A percentile compares a stretch with the other conserved stretches of the same genome.
phyloP scores from a whole-genome alignment of 2,888 invertebrate genomes.

The Nemoura dubitans region DNA sequence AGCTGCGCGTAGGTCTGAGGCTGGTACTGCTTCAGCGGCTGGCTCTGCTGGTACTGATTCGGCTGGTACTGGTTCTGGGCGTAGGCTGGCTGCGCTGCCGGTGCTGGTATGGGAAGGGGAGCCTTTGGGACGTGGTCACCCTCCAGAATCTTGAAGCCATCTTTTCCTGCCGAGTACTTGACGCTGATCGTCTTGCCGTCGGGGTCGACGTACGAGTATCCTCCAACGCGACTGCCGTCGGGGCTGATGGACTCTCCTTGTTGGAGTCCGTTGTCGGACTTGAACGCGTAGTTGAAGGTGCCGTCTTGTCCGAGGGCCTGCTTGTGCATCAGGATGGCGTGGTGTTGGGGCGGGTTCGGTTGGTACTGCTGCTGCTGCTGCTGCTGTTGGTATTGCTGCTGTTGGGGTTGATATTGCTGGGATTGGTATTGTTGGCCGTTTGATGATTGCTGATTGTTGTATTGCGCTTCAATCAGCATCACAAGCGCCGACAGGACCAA shows the following conservation, averaged over 20 bases:
- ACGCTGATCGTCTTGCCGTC: conserved; percentile 72
- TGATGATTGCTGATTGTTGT: conserved; percentile 23
- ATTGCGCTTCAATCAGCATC: not conserved
- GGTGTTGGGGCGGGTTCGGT: conserved; percentile 56
- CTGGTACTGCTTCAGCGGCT: conserved; percentile 40
- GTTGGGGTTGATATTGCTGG: not conserved
- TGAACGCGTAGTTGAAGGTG: conserved; percentile 73
- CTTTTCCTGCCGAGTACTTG: conserved; percentile 64
- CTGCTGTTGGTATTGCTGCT: conserved; percentile 18
- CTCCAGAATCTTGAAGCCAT: conserved; percentile 63
- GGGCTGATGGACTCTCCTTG: conserved; percentile 75
- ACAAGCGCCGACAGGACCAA: not conserved
- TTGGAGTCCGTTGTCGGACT: conserved; percentile 74
- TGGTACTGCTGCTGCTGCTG: conserved; percentile 51
- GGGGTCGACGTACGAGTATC: conserved; percentile 73
- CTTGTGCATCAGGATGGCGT: conserved; percentile 69
- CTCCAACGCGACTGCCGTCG: conserved; percentile 72
- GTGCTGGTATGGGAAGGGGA: conserved; percentile 47
- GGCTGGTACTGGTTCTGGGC: conserved; percentile 53
- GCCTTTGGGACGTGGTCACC: conserved; percentile 61
- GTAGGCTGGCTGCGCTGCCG: conserved; percentile 43
- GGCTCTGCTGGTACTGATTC: conserved; percentile 26
- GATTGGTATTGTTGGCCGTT: not conserved
- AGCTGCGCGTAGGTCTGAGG: conserved; percentile 26
- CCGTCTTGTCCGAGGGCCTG: conserved; percentile 73